These are phyloP conservation scores for Penaeus japonicus DNA, from an alignment of 1,140 invertebrate genomes.

Conservation along the genomic window DNA sequence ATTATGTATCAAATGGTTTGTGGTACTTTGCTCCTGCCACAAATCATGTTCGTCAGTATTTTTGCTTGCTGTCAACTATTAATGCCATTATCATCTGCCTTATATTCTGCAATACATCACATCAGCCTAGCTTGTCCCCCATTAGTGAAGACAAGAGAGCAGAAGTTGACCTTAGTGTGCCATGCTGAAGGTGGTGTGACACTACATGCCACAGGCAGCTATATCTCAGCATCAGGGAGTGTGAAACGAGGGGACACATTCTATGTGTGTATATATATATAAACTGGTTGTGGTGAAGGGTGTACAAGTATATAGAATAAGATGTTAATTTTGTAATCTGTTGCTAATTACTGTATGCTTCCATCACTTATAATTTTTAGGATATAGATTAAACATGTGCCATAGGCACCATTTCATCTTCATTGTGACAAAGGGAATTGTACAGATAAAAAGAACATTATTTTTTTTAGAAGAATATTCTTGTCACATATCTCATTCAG, in stretches of 20 bases:
- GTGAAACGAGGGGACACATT: neutral
- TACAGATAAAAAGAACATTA: neutral
- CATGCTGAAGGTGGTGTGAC: no score
- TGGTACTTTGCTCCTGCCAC: no score
- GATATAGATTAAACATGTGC: neutral
- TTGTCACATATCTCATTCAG: neutral
- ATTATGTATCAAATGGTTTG: no score
- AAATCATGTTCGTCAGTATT: no score
- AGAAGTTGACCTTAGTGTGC: no score
- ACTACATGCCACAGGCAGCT: no score
- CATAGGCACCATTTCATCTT: neutral
- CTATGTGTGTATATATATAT: neutral
- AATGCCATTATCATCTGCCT: no score
- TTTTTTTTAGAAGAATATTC: neutral
- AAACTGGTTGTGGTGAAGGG: slow-evolving; percentile 4
- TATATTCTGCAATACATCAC: no score
- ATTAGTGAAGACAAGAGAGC: no score
- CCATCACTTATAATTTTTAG: neutral
- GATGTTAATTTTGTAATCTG: neutral
- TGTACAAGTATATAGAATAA: slow-evolving; percentile 7
- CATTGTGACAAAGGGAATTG: neutral
- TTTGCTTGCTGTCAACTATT: no score
- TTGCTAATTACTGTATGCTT: slow-evolving; percentile 10
- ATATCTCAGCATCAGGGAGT: neutral
- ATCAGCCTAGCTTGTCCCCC: no score